Evolutionary conservation across 2,113 vertebrate species (phyloP), one percentile per base, ranked within the genome.

Genomic region (Carassius auratus): DNA sequence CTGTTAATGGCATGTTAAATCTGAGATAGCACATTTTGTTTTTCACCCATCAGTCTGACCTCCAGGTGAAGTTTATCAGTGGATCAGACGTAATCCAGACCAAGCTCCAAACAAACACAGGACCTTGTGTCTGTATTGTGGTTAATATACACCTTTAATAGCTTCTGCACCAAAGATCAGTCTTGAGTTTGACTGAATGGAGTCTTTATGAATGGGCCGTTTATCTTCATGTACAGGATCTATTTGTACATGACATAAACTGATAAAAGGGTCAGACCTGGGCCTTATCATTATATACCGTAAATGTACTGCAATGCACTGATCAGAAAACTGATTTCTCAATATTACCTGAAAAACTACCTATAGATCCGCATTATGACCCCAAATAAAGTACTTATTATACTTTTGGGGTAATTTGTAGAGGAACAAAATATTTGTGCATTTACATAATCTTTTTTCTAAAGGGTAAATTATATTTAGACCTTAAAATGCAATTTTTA

Each of bases 121-220:
- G n/a, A 48, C 36, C 38, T 42, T 7, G 23, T 3, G 13, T 74
- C 38, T 80, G 38, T 57, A 15, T n/a, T 52, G 57, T 26, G 48
- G 71, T 73, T 86, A 86, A 73, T 86, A n/a, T 23, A 52, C 74
- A 84, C 59, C 42, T 64, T 66, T 33, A 36, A 77, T 21, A 59
- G 55, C 76, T 21, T 9, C 1, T 8, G n/a, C 74, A 10, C 45
- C 5, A 76, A 0, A 17, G 50, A 52, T 26, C 23, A 19, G 14
- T 42, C 17, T 36, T 68, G 38, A 62, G 57, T n/a, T 12, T 10
- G 15, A 76, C 38, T 14, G 38, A 30, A 21, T 50, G 26, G 61
- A 15, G 23, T 33, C 14, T 85, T 45, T 84, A 64, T 36, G 17
- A 68, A 50, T 66, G 26, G 13, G 4, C 59, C 10, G 30, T 76